A percentile compares a stretch with the other conserved stretches of the same genome.
phyloP scores from a whole-genome alignment of 1,140 invertebrate genomes.

The Papilio helenus region DNA sequence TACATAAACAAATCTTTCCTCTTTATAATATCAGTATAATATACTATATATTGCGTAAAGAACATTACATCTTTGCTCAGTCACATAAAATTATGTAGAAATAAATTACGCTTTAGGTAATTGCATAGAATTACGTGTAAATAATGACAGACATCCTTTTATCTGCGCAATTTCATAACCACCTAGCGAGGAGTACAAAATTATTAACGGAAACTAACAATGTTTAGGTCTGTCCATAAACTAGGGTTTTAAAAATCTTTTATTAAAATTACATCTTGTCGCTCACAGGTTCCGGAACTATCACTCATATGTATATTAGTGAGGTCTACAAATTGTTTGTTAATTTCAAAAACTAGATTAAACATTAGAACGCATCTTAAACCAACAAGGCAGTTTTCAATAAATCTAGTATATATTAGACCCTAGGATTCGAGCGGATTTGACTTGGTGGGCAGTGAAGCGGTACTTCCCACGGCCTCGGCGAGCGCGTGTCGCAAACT shows the following conservation, averaged over 20 bases:
- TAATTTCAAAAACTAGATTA: too few species aligned
- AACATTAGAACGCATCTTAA: neutral
- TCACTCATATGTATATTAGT: too few species aligned
- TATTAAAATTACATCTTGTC: too few species aligned
- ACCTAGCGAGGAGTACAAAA: neutral
- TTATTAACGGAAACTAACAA: neutral
- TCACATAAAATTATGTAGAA: neutral
- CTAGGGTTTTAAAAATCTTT: neutral
- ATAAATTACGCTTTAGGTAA: neutral
- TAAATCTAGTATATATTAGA: neutral
- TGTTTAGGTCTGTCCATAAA: neutral
- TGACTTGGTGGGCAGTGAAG: neutral
- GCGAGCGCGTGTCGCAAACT: conserved; percentile 12
- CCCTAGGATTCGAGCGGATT: neutral
- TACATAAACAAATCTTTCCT: too few species aligned
- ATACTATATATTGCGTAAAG: too few species aligned
- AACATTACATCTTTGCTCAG: neutral
- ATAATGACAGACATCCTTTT: neutral
- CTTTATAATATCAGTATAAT: too few species aligned
- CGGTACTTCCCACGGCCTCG: conserved; percentile 1
- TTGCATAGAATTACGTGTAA: neutral
- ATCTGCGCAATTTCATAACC: conserved; percentile 3
- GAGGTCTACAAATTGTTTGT: too few species aligned
- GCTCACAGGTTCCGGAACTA: too few species aligned
- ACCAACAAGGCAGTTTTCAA: neutral